Evolutionary conservation across 2,888 invertebrate genomes (phyloP).

Genomic region (Oscheius sp.): DNA sequence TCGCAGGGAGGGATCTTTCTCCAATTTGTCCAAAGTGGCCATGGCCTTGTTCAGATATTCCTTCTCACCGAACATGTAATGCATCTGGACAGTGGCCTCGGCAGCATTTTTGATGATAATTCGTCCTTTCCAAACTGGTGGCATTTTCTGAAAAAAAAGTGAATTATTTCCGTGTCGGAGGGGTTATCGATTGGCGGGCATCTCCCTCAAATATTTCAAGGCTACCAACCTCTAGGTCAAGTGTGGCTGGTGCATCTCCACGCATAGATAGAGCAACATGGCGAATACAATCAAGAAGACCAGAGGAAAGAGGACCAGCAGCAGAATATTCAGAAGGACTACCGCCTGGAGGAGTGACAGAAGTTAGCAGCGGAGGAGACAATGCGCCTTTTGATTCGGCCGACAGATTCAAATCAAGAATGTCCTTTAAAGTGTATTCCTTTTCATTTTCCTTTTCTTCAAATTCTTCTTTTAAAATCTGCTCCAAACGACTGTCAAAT

Average conservation of each 20-base stretch:
- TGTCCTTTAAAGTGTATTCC: slow-evolving; percentile 2
- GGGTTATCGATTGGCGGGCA: not conserved
- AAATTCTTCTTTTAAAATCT: slow-evolving; percentile 34
- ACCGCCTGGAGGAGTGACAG: not conserved
- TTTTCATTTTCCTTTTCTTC: slow-evolving; percentile 15
- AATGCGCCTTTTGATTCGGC: not conserved
- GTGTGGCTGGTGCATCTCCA: not conserved
- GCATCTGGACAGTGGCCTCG: slow-evolving; percentile 34
- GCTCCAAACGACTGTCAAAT: slow-evolving; percentile 24
- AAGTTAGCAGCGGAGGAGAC: not conserved
- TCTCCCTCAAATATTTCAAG: not conserved
- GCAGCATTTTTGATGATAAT: slow-evolving; percentile 33
- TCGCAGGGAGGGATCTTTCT: slow-evolving; percentile 16
- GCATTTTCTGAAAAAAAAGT: slow-evolving; percentile 35
- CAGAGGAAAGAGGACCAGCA: slow-evolving; percentile 22
- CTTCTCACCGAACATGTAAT: slow-evolving; percentile 22
- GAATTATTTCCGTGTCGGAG: not conserved
- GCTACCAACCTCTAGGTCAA: slow-evolving; percentile 12
- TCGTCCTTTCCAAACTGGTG: slow-evolving; percentile 32
- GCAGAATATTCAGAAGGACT: slow-evolving; percentile 7
- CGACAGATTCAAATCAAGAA: slow-evolving; percentile 1
- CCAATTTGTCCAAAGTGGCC: not conserved
- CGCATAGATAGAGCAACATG: slow-evolving; percentile 24
- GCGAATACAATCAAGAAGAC: slow-evolving; percentile 13
- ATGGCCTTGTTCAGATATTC: slow-evolving; percentile 17